Evolutionary conservation across 1,140 invertebrate genomes (phyloP).

Genomic region (Maconellicoccus hirsutus): DNA sequence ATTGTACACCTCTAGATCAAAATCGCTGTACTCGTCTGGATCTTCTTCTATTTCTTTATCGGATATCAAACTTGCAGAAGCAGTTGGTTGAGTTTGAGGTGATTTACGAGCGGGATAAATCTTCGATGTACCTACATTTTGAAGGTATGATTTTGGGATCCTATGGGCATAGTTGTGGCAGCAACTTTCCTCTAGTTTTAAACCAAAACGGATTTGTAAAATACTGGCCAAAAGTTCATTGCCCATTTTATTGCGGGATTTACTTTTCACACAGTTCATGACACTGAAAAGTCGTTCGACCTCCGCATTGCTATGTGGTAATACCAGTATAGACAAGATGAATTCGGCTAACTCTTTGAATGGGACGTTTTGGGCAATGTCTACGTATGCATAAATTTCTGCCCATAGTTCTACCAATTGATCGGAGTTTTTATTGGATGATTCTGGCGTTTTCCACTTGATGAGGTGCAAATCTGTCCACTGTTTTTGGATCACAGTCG

Average conservation of each 20-base stretch:
- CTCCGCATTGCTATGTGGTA: slow-evolving; percentile 12
- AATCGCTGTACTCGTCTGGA: too few species aligned
- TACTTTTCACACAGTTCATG: slow-evolving; percentile 16
- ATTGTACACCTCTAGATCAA: too few species aligned
- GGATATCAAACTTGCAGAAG: too few species aligned
- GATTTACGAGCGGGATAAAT: too few species aligned
- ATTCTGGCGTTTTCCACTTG: too few species aligned
- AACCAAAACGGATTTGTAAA: slow-evolving; percentile 7
- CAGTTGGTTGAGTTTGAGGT: too few species aligned
- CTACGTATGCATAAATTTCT: not conserved
- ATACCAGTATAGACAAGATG: not conserved
- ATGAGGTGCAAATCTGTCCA: too few species aligned
- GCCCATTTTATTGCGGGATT: slow-evolving; percentile 5
- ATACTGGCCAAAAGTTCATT: not conserved
- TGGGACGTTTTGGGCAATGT: not conserved
- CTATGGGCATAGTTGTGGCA: too few species aligned
- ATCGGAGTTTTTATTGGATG: not conserved
- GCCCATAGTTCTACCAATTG: not conserved
- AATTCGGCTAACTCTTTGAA: not conserved
- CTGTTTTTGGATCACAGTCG: too few species aligned
- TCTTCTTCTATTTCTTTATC: too few species aligned
- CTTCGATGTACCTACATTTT: too few species aligned
- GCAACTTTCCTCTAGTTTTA: not conserved
- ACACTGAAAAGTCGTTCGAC: slow-evolving; percentile 6
- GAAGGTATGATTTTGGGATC: too few species aligned